Conservation (phyloP, 2,888 invertebrate genomes). For the Adela reaumurella region DNA sequence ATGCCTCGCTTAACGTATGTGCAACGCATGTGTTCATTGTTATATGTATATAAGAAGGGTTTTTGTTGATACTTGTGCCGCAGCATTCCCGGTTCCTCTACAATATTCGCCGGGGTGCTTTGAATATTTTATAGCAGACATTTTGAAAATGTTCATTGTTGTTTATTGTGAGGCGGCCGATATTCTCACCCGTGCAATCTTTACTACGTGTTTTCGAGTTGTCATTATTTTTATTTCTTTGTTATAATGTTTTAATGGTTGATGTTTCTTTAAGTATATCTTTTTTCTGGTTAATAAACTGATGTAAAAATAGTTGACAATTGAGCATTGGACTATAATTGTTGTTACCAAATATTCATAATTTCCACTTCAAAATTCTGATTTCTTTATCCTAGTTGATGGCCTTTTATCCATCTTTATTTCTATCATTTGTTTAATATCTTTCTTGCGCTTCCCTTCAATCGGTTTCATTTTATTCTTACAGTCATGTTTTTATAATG, state of each 20-base stretch:
- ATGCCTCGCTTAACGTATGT: not conserved
- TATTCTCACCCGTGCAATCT: conserved; percentile 23
- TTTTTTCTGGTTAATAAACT: too few species aligned
- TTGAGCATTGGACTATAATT: too few species aligned
- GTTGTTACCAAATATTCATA: too few species aligned
- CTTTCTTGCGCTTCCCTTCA: too few species aligned
- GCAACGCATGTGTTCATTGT: not conserved
- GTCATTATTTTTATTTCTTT: not conserved
- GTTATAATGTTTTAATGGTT: not conserved
- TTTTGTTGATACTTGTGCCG: not conserved
- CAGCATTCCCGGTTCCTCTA: not conserved
- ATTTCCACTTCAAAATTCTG: too few species aligned
- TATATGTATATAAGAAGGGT: not conserved
- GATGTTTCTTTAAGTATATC: not conserved
- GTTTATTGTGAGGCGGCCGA: not conserved
- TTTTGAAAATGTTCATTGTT: not conserved
- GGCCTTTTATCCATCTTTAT: too few species aligned
- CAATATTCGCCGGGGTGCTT: not conserved
- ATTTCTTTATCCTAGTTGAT: too few species aligned
- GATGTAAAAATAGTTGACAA: too few species aligned
- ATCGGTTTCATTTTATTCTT: too few species aligned
- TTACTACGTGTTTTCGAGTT: conserved; percentile 17
- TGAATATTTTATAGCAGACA: too few species aligned
- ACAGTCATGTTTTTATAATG: too few species aligned
- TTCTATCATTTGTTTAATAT: too few species aligned